Percentiles rank a stretch among this genome's conserved stretches.
phyloP scores from a whole-genome alignment of 2,888 invertebrate genomes.

The Aelia acuminata region DNA sequence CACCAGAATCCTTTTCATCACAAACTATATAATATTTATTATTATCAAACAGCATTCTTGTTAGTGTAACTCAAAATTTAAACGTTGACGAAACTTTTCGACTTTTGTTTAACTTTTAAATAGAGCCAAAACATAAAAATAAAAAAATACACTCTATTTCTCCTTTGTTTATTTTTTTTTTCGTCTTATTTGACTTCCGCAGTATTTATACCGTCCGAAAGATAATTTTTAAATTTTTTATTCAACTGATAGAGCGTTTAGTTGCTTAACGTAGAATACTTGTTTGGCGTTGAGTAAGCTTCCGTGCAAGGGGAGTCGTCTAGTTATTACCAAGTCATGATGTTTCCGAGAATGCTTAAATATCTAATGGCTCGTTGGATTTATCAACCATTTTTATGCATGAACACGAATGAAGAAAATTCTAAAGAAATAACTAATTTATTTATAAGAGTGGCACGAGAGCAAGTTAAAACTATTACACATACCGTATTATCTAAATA shows the following conservation, averaged over 20 bases:
- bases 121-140: neutral
- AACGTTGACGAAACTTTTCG: too few species aligned
- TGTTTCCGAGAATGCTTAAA: neutral
- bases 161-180: neutral
- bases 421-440: neutral
- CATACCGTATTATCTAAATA: too few species aligned
- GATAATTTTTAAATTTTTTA: neutral
- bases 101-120: neutral
- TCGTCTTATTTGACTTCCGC: neutral
- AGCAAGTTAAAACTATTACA: neutral
- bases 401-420: neutral
- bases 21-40: too few species aligned
- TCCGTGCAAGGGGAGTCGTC: neutral
- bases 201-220: neutral
- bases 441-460: neutral
- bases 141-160: neutral
- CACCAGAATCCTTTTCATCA: too few species aligned
- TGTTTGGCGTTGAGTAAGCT: neutral
- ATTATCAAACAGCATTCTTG: too few species aligned
- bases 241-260: neutral
- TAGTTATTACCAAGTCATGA: neutral
- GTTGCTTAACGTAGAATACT: neutral
- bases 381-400: slow-evolving; percentile 30
- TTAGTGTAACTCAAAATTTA: too few species aligned
- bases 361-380: neutral